A percentile compares a stretch with the other conserved stretches of the same genome.
These are phyloP conservation scores for Acipenser transmontanus DNA, from an alignment of 2,797 vertebrate genomes.

Conservation along the genomic window DNA sequence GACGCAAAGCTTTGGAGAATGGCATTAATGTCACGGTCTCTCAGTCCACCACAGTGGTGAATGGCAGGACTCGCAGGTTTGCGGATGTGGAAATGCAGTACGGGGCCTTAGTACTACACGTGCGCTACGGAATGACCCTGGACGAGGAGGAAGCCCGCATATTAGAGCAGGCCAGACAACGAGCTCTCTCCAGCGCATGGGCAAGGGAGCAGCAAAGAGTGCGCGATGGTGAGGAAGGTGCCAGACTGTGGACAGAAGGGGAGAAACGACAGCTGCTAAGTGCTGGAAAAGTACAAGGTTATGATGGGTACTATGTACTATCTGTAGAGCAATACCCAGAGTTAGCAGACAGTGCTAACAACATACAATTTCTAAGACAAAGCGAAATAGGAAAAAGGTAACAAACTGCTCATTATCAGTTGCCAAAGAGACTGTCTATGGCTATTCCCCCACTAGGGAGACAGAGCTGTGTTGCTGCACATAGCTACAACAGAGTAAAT, in stretches of 20 bases:
- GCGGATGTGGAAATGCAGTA: slow-evolving; percentile 91
- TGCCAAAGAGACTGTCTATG: slow-evolving; percentile 71
- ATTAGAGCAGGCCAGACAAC: slow-evolving; percentile 86
- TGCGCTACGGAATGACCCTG: slow-evolving; percentile 90
- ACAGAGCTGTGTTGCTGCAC: slow-evolving; percentile 70
- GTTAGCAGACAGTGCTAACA: slow-evolving; percentile 92
- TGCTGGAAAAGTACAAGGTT: slow-evolving; percentile 88
- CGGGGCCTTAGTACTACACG: slow-evolving; percentile 79
- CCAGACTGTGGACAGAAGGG: slow-evolving; percentile 91
- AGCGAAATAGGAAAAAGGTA: slow-evolving; percentile 98
- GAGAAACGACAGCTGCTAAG: slow-evolving; percentile 95
- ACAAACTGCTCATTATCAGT: slow-evolving; percentile 70
- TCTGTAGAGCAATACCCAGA: slow-evolving; percentile 98
- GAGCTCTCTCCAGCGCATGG: slow-evolving; percentile 87
- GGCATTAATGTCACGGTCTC: slow-evolving; percentile 94
- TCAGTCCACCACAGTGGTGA: slow-evolving; percentile 91
- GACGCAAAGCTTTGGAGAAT: slow-evolving; percentile 88
- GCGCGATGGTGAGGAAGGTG: slow-evolving; percentile 87
- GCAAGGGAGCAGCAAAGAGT: slow-evolving; percentile 87
- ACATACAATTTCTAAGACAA: slow-evolving; percentile 97
- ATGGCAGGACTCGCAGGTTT: slow-evolving; percentile 91
- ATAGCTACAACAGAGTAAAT: slow-evolving; percentile 53
- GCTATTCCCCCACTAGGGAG: slow-evolving; percentile 53
- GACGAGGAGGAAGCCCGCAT: slow-evolving; percentile 92
- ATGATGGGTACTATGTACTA: slow-evolving; percentile 96